These are phyloP conservation scores for Ptychochromis oligacanthus DNA, from an alignment of 2,113 vertebrate species.

Conservation along the genomic window DNA sequence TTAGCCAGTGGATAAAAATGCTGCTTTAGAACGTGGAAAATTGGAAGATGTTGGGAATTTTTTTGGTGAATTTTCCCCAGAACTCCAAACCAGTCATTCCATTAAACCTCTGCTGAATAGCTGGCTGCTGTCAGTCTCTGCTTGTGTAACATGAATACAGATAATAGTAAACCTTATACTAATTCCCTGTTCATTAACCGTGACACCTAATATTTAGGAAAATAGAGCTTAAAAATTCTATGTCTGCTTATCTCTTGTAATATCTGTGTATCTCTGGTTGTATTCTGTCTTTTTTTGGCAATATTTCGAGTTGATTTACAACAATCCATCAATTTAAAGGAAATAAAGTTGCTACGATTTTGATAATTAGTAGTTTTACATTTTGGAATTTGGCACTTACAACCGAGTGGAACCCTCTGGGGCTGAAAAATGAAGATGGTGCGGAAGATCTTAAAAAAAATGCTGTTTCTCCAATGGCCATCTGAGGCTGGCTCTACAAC, in stretches of 20 bases:
- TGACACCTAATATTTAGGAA: not conserved
- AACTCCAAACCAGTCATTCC: slow-evolving; percentile 57
- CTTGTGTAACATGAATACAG: slow-evolving; percentile 20
- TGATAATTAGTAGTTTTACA: not conserved
- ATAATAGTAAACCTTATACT: not conserved
- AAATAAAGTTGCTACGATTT: not conserved
- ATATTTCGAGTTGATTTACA: not conserved
- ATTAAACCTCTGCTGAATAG: slow-evolving; percentile 46
- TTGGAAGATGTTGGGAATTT: slow-evolving; percentile 50
- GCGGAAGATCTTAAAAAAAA: not conserved
- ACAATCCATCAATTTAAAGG: not conserved
- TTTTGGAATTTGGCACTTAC: not conserved
- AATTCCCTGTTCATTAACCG: not conserved
- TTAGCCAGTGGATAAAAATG: slow-evolving; percentile 60
- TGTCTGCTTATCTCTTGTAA: not conserved
- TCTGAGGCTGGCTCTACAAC: not conserved
- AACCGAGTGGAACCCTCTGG: not conserved
- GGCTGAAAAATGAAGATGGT: not conserved
- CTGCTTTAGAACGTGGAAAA: slow-evolving; percentile 54
- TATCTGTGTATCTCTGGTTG: not conserved
- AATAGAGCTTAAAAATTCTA: not conserved
- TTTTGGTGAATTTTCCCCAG: slow-evolving; percentile 46
- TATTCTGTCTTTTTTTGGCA: not conserved
- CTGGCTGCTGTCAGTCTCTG: slow-evolving; percentile 35
- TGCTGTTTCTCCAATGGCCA: not conserved